Percentiles rank a stretch among this genome's conserved stretches.
phyloP scores from a whole-genome alignment of 2,888 invertebrate genomes.

The Sminthurinus aureus region DNA sequence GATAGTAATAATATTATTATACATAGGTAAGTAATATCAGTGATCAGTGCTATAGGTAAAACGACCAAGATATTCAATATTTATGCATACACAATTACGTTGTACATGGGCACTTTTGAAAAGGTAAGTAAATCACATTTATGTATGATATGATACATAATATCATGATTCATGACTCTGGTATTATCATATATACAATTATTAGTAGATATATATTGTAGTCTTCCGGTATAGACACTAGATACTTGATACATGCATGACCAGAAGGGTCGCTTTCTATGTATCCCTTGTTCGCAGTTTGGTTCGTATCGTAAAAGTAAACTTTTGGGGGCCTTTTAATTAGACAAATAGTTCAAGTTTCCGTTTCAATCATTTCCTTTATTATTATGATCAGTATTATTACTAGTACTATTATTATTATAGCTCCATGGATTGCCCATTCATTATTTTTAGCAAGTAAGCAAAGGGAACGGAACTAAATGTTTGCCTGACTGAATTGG shows the following conservation, averaged over 20 bases:
- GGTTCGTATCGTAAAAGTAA: background rate
- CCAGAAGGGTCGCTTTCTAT: too few species aligned
- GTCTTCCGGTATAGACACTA: background rate
- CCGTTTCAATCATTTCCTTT: background rate
- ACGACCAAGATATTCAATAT: too few species aligned
- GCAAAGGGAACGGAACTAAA: background rate
- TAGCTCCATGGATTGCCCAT: background rate
- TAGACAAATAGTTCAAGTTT: slow-evolving; percentile 14
- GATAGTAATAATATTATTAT: background rate
- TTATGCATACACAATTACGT: too few species aligned
- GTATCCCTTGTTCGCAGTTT: background rate
- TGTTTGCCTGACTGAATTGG: background rate
- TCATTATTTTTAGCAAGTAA: background rate
- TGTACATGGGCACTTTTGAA: too few species aligned
- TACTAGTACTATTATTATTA: background rate
- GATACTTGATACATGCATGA: background rate
- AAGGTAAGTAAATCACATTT: too few species aligned
- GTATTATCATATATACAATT: too few species aligned
- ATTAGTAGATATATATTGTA: background rate
- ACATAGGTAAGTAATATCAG: background rate
- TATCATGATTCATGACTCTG: too few species aligned
- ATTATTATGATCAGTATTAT: background rate
- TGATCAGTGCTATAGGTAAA: too few species aligned
- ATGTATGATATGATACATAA: too few species aligned
- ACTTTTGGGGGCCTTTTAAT: slow-evolving; percentile 11